Conservation (phyloP, 2,797 vertebrate species). For the Trachurus trachurus region DNA sequence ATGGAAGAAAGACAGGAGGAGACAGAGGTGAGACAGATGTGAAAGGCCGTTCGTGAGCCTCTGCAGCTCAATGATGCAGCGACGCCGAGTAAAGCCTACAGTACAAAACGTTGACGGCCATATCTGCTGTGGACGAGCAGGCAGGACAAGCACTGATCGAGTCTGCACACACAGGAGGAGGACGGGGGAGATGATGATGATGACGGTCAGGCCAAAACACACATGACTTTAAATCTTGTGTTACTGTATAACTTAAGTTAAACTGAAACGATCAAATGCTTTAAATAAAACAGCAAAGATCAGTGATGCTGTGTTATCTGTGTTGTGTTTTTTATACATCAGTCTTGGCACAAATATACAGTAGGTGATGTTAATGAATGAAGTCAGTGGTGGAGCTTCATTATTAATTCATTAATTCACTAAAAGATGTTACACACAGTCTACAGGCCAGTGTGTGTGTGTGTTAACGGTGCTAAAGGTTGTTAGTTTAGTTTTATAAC, state of each 20-base stretch:
- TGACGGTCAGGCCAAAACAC: constrained; percentile 4
- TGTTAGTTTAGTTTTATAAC: constrained; percentile 26
- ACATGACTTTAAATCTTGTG: background rate
- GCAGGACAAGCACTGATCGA: constrained; percentile 55
- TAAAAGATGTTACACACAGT: background rate
- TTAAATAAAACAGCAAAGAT: background rate
- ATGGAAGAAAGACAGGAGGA: background rate
- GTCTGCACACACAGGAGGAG: constrained; percentile 27
- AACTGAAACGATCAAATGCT: background rate
- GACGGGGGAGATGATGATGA: constrained; percentile 31
- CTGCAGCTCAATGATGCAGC: constrained; percentile 33
- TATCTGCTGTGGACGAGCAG: constrained; percentile 28
- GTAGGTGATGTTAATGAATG: background rate
- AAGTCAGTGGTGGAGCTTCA: background rate
- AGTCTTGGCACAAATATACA: background rate
- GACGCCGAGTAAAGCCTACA: constrained; percentile 39
- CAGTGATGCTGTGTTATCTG: background rate
- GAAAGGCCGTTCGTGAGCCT: constrained; percentile 18
- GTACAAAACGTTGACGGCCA: constrained; percentile 1
- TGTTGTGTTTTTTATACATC: background rate
- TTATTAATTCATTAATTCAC: background rate
- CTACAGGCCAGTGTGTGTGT: background rate
- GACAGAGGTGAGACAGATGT: constrained; percentile 3
- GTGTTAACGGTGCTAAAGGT: background rate
- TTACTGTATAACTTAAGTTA: background rate